These are phyloP conservation scores for Rotaria sp. DNA, from an alignment of 2,888 invertebrate species.

Conservation along the genomic window DNA sequence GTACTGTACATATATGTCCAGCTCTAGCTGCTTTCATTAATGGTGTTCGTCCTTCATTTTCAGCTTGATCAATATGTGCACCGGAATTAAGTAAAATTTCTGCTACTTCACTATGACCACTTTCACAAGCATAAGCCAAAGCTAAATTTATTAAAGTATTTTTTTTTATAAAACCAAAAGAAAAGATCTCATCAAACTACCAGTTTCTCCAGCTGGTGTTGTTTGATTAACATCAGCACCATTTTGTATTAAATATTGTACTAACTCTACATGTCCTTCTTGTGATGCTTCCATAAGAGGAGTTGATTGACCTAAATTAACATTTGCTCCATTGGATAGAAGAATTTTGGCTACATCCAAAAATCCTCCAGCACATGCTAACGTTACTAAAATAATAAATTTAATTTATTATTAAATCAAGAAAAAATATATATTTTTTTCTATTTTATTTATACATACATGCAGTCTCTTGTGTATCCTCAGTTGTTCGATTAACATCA, in stretches of 20 bases:
- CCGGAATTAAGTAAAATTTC: constrained; percentile 80
- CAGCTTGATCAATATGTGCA: constrained; percentile 84
- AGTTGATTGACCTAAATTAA: constrained; percentile 86
- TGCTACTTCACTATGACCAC: constrained; percentile 93
- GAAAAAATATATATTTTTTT: constrained; percentile 69
- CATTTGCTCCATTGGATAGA: constrained; percentile 84
- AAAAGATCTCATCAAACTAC: neutral
- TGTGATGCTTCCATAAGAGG: constrained; percentile 97
- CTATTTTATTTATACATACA: constrained; percentile 60
- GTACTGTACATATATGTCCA: constrained; percentile 88
- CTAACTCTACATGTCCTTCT: constrained; percentile 88
- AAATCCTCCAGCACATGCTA: constrained; percentile 93
- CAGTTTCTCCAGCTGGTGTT: constrained; percentile 6
- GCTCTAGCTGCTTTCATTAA: constrained; percentile 96
- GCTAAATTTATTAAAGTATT: constrained; percentile 62
- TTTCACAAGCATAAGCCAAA: constrained; percentile 92
- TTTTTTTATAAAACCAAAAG: neutral
- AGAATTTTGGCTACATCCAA: constrained; percentile 88
- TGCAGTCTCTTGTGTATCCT: constrained; percentile 95
- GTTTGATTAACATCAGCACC: constrained; percentile 43
- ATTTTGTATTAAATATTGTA: constrained; percentile 57
- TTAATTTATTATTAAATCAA: constrained; percentile 59
- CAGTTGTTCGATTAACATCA: constrained; percentile 93
- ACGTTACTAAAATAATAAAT: constrained; percentile 65
- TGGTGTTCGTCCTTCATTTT: constrained; percentile 90